phyloP scores from a whole-genome alignment of 1,140 invertebrate genomes.

The Penaeus chinensis region DNA sequence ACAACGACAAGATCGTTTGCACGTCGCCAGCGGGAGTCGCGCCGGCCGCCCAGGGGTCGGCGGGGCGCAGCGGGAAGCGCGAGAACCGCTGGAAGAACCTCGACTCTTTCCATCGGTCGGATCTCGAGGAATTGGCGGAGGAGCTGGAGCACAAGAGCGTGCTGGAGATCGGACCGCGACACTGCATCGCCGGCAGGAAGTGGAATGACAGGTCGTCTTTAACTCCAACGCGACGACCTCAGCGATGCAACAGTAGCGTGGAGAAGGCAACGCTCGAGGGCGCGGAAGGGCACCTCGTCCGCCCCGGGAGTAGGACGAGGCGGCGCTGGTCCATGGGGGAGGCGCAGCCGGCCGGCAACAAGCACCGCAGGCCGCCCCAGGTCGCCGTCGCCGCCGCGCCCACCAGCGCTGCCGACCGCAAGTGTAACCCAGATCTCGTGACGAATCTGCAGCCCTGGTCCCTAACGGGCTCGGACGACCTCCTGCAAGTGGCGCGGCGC shows the following conservation, averaged over 20 bases:
- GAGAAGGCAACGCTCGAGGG: constrained; percentile 27
- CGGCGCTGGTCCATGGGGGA: constrained; percentile 48
- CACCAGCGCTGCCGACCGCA: constrained; percentile 37
- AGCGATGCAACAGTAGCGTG: constrained; percentile 46
- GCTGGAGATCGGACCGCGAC: constrained; percentile 12
- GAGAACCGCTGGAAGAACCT: background rate
- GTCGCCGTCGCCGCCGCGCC: background rate
- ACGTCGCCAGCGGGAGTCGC: background rate
- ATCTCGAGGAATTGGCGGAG: constrained; percentile 50
- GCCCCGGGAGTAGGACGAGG: constrained; percentile 11
- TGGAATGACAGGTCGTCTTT: background rate
- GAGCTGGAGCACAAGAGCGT: constrained; percentile 54
- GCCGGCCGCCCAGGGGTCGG: background rate
- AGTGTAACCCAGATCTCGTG: background rate
- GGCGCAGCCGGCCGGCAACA: background rate
- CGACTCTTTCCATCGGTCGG: background rate
- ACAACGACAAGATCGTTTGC: constrained; percentile 52
- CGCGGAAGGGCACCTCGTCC: constrained; percentile 20
- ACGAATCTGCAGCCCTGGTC: constrained; percentile 1
- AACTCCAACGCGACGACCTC: background rate
- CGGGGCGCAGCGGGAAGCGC: background rate
- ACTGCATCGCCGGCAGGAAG: constrained; percentile 26
- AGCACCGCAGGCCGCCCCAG: constrained; percentile 6
- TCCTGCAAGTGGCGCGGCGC: background rate
- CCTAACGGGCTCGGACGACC: background rate